Base-by-base conservation (phyloP, 2,888 invertebrate species). In the Amphiduros pacificus region DNA sequence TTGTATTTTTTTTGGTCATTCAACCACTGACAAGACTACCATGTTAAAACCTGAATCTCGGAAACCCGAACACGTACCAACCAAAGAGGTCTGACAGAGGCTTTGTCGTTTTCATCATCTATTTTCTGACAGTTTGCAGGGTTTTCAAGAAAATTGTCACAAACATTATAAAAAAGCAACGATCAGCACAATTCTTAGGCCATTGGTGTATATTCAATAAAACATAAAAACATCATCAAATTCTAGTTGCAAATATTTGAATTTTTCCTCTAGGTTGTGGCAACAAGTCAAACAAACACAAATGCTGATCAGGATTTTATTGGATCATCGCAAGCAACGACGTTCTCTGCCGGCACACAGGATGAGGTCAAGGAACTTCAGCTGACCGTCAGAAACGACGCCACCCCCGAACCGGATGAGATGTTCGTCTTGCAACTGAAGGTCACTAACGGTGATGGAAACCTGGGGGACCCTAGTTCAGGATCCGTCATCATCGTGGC, bases 341-440 rank as follows among this genome's bases (percentile, higher is more conserved):
- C 67, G 14, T 79, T 79, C 65, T 60, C 65, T 0, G 73, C 75
- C 0, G 68, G 69, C n/a, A 61, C 53, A 5, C 62, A 63, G 26
- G 61, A 63, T 1, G 66, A 70, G 11, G 52, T 53, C 9, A 29
- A 44, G 17, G 57, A 60, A 11, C 75, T 78, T 17, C 70, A 68
- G 14, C 79, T 80, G 61, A 76, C 75, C 1, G 74, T 76, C 0
- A 62, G 64, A 26, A 76, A 79, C 65, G 81, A 81, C 59, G 64
- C 66, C 31, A 53, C 69, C 11, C 76, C 81, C 1, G 81, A 80
- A 61, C 63, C 70, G 11, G 74, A 74, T 51, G 78, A 79, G 61
- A 64, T 71, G 0, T 78, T 74, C 60, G 66, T 61, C 24, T 67
- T 81, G 17, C 58, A 62, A 17, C 55, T 71, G 26, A 65, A 74